Conservation (phyloP, 2,888 invertebrate genomes). For the Entomobrya proxima region DNA sequence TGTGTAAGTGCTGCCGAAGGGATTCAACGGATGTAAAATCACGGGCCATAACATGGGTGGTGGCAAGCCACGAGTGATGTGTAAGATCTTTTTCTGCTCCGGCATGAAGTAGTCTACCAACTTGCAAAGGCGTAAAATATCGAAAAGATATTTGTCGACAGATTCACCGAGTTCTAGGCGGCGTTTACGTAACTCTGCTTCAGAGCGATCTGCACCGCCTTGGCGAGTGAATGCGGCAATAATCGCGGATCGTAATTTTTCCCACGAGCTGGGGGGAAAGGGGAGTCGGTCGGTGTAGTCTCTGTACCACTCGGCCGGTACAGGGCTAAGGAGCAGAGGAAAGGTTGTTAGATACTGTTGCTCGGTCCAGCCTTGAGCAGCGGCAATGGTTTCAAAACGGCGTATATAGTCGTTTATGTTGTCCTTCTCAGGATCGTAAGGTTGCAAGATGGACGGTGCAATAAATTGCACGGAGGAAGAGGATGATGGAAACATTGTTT, state of each 20-base stretch:
- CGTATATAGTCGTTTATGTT: background rate
- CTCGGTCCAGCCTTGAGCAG: background rate
- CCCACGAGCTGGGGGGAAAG: background rate
- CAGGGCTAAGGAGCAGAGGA: background rate
- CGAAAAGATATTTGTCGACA: conserved; percentile 8
- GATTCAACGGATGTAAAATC: background rate
- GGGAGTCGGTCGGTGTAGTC: background rate
- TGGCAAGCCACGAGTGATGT: background rate
- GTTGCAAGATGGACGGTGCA: background rate
- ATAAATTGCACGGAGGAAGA: background rate
- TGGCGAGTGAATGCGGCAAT: background rate
- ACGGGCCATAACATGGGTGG: background rate
- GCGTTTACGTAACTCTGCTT: background rate
- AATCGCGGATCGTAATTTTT: background rate
- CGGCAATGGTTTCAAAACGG: conserved; percentile 1
- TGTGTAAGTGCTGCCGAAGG: background rate
- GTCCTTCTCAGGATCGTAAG: conserved; percentile 5
- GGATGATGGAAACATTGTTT: no score
- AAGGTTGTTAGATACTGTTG: background rate
- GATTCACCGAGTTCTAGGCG: background rate
- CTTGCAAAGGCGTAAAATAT: background rate
- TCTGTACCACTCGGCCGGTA: background rate
- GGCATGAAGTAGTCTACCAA: background rate
- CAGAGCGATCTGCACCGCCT: background rate
- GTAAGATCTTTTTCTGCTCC: background rate